These are phyloP conservation scores for Andricus quercusramuli DNA, from an alignment of 2,888 invertebrate genomes.

Conservation along the genomic window DNA sequence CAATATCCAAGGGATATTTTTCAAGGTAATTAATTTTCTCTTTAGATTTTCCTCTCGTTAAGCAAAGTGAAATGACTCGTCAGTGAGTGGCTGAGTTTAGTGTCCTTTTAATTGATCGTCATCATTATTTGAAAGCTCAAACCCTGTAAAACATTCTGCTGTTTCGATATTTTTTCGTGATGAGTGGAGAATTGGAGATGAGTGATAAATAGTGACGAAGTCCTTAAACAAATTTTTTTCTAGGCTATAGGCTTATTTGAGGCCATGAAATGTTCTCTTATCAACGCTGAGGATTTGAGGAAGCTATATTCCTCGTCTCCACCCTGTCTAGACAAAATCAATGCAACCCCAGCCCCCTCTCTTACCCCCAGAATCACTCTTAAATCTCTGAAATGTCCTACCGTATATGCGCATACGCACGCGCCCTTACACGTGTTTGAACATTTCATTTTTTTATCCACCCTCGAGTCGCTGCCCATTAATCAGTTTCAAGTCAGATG, in stretches of 20 bases:
- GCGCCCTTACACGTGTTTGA: conserved; percentile 31
- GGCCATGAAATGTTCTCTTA: conserved; percentile 25
- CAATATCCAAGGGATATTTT: background rate
- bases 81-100: background rate
- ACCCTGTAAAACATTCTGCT: conserved; percentile 8
- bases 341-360: conserved; percentile 73
- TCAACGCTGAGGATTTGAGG: conserved; percentile 9
- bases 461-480: background rate
- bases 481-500: conserved; percentile 10
- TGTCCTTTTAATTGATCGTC: background rate
- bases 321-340: conserved; percentile 77
- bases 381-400: conserved; percentile 38
- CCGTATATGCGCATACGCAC: conserved; percentile 37
- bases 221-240: background rate
- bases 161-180: background rate
- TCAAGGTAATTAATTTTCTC: background rate
- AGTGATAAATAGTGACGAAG: conserved; percentile 23
- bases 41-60: background rate
- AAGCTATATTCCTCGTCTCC: conserved; percentile 64
- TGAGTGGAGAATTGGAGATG: background rate
- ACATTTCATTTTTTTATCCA: conserved; percentile 5
- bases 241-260: conserved; percentile 13
- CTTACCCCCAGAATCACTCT: conserved; percentile 23
- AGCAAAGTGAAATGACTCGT: background rate
- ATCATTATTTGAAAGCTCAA: conserved; percentile 18